Conservation (phyloP, 2,113 vertebrate genomes). For the Siniperca knerii region DNA sequence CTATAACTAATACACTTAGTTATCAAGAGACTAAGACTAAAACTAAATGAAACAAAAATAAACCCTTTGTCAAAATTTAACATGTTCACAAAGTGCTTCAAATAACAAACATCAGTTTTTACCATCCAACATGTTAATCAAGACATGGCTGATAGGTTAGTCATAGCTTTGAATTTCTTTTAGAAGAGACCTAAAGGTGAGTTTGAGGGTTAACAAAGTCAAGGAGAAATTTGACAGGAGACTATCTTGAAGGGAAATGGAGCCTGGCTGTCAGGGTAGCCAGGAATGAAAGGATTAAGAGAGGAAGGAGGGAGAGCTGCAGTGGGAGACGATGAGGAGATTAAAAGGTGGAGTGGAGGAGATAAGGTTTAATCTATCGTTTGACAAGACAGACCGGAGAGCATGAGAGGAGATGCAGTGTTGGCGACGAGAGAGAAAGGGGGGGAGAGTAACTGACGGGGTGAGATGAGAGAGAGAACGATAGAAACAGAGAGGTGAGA, state of each 20-base stretch:
- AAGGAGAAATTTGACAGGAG: background rate
- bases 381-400: slow-evolving; percentile 4
- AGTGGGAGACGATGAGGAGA: slow-evolving; percentile 1
- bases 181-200: background rate
- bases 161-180: background rate
- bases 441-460: background rate
- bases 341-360: slow-evolving; percentile 12
- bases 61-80: too few relatives aligned
- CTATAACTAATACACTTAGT: too few relatives aligned
- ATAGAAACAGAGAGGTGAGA: too few relatives aligned
- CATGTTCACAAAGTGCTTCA: too few relatives aligned
- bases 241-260: background rate
- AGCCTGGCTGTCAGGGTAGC: slow-evolving; percentile 1
- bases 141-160: background rate
- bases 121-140: background rate
- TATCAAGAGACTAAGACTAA: too few relatives aligned
- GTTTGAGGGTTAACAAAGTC: background rate
- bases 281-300: slow-evolving; percentile 3
- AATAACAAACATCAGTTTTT: background rate
- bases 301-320: slow-evolving; percentile 17
- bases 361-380: slow-evolving; percentile 28
- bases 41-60: too few relatives aligned
- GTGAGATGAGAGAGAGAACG: background rate
- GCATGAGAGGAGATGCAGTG: background rate
- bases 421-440: background rate